These are phyloP conservation scores for Cantharis flavilabris DNA, from an alignment of 2,888 invertebrate species.

Conservation along the genomic window DNA sequence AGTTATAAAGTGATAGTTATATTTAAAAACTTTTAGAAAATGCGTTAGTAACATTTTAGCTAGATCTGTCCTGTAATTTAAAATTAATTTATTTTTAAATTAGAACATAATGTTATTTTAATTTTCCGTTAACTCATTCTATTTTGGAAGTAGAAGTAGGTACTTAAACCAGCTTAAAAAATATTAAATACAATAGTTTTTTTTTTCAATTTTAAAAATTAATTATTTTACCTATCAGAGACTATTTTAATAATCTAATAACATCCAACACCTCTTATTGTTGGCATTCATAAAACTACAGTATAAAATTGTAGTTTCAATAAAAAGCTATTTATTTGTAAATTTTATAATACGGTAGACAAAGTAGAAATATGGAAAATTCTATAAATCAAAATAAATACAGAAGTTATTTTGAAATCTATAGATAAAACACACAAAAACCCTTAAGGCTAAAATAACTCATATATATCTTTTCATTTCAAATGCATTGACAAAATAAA, in stretches of 20 bases:
- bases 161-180: too few relatives aligned
- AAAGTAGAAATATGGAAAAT: slow-evolving; percentile 2
- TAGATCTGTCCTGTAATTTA: too few relatives aligned
- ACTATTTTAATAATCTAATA: not conserved
- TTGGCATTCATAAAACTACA: not conserved
- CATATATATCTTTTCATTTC: slow-evolving; percentile 40
- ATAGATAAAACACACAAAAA: slow-evolving; percentile 17
- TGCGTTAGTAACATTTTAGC: too few relatives aligned
- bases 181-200: too few relatives aligned
- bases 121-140: too few relatives aligned
- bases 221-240: too few relatives aligned
- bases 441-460: slow-evolving; percentile 22
- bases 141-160: too few relatives aligned
- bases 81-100: too few relatives aligned
- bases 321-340: not conserved
- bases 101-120: too few relatives aligned
- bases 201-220: too few relatives aligned
- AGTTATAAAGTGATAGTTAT: too few relatives aligned
- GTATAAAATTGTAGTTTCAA: not conserved
- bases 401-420: slow-evolving; percentile 23
- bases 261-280: not conserved
- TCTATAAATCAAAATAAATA: slow-evolving; percentile 18
- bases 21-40: too few relatives aligned
- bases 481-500: slow-evolving; percentile 43
- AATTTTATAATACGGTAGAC: not conserved